These are phyloP conservation scores for Megaustenia siamemsis DNA, from an alignment of 2,888 invertebrate genomes.

Conservation along the genomic window DNA sequence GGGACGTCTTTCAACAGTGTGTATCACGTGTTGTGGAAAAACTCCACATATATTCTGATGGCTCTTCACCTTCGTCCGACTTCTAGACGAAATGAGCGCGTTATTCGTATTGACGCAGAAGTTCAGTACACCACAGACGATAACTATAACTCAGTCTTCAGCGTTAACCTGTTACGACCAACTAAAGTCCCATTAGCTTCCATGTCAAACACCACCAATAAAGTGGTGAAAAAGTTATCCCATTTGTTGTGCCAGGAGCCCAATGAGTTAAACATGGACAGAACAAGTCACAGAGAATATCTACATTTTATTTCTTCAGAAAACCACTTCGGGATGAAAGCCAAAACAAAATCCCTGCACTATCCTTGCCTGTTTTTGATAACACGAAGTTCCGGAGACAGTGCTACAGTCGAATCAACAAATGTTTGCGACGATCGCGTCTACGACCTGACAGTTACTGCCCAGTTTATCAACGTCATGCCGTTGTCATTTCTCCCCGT, in stretches of 20 bases:
- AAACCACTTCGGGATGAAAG: conserved; percentile 4
- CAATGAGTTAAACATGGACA: neutral
- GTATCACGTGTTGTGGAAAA: conserved; percentile 29
- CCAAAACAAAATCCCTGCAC: conserved; percentile 23
- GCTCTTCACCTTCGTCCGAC: neutral
- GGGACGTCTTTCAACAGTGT: conserved; percentile 9
- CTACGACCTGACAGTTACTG: conserved; percentile 4
- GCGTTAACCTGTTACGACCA: neutral
- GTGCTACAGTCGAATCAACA: conserved; percentile 2
- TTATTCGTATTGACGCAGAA: neutral
- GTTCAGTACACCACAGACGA: conserved; percentile 18
- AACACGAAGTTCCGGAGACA: conserved; percentile 14
- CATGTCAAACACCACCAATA: neutral
- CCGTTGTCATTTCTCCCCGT: neutral
- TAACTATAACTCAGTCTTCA: neutral
- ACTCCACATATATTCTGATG: conserved; percentile 23
- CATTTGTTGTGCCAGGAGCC: conserved; percentile 20
- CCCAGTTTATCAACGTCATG: conserved; percentile 21
- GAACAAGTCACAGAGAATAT: neutral
- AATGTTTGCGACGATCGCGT: conserved; percentile 20
- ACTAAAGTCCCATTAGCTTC: neutral
- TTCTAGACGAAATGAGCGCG: neutral
- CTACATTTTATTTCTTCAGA: neutral
- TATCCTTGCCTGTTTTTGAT: conserved; percentile 23
- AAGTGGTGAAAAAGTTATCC: neutral